Evolutionary conservation across 2,113 vertebrate species (phyloP), one percentile per base, ranked within the genome.

Genomic region (Chlorodrepanis virens): DNA sequence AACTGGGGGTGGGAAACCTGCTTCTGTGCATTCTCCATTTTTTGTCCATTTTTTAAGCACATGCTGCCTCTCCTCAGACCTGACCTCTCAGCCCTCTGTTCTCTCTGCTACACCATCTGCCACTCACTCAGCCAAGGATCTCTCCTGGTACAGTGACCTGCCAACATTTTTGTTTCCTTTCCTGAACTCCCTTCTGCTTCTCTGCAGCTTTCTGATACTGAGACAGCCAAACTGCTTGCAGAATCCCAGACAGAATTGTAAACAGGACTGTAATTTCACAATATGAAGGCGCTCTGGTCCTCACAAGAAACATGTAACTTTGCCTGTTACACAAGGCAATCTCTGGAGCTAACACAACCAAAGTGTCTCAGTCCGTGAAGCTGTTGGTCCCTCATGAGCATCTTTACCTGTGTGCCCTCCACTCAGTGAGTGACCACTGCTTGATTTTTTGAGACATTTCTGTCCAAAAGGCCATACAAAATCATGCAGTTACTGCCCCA

Each of bases 101-200:
- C 89, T 94, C 69, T 78, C 44, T 71, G 60, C 89, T 81, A 18
- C 45, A 54, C 96, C 95, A 95, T 95, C 92, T 94, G 94, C 63
- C 94, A 83, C 83, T 75, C 92, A 54, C 52, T 86, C 83, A 56
- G 92, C 92, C 92, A 92, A 92, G 60, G 72, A 86, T 60, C 44
- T 92, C 90, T 87, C 82, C 87, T 63, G 90, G 83, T 88, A 83
- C 86, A 71, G 47, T 39, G 71, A 86, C 79, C 44, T 94, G 92
- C 94, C 95, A 97, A 89, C 76, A 39, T 86, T 96, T 90, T 65
- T 76, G 63, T 91, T 96, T 77, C 82, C 72, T 90, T 80, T 94
- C 75, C 87, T 90, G 90, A 92, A 24, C 28, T 68, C 86, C 90
- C 80, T 92, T 90, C 90, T 93, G 94, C 53, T 81, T 71, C 83